Evolutionary conservation across 2,113 vertebrate genomes (phyloP), one percentile per base, ranked within the genome.

Genomic region (Neopipo cinnamomea): DNA sequence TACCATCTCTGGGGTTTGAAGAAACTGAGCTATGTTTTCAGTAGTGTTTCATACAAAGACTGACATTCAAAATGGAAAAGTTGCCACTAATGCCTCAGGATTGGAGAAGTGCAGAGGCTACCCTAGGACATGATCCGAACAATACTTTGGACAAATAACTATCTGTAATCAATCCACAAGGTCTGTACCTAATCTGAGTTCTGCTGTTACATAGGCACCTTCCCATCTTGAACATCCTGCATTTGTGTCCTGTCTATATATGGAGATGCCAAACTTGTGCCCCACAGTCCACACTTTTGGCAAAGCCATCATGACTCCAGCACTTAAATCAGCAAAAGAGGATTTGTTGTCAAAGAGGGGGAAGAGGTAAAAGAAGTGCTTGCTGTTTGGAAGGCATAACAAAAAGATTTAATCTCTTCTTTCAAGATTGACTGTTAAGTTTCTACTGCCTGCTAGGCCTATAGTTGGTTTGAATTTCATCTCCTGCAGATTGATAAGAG

Each of bases 221-320:
- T 71, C 52, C 11, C 50, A 67, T 21, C 59, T 0, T 14, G 21
- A n/a, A 68, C 1, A 3, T 14, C 37, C n/a, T 56, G 6, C 1
- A 0, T 59, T 50, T 53, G 23, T 12, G 25, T 44, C 24, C 28
- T 46, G 27, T 41, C 44, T 50, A 81, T 19, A 67, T n/a, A 63
- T 2, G 3, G 22, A 70, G 33, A 41, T 70, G 28, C 35, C 74
- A 59, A 72, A 53, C 19, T 49, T 50, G 9, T 33, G 18, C 33
- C 50, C 28, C 44, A 88, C 30, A 79, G 35, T 17, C 37, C n/a
- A 14, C 33, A 14, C 28, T 62, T 82, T 16, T 28, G 11, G 15
- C 62, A 83, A 62, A 25, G 8, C n/a, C 41, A 20, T 35, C 22
- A 46, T 8, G 8, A 52, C 31, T 79, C 55, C 49, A 91, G 35